These are phyloP conservation scores for Athrips mouffetella DNA, from an alignment of 2,888 invertebrate species.

Conservation along the genomic window DNA sequence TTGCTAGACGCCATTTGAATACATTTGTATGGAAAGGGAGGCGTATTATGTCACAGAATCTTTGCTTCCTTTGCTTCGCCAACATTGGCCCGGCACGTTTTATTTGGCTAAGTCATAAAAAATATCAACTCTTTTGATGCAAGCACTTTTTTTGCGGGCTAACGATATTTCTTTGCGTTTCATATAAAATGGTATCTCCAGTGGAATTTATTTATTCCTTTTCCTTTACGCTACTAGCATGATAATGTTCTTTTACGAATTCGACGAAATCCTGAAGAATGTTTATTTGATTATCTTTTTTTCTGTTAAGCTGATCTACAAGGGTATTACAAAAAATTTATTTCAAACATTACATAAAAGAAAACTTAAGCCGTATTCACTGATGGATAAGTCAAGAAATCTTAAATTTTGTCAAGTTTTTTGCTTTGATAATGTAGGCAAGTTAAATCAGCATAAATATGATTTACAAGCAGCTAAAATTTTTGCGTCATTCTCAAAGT, in stretches of 20 bases:
- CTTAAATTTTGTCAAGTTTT: too few species aligned
- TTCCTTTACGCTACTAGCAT: not conserved
- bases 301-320: too few species aligned
- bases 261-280: not conserved
- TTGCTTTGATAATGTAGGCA: too few species aligned
- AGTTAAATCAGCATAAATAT: too few species aligned
- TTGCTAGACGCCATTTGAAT: conserved; percentile 7
- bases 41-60: conserved; percentile 1
- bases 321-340: too few species aligned
- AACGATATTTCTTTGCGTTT: not conserved
- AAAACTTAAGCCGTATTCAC: too few species aligned
- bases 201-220: not conserved
- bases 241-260: not conserved
- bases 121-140: not conserved
- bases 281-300: too few species aligned
- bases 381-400: too few species aligned
- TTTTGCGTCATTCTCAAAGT: too few species aligned
- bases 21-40: not conserved
- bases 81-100: not conserved
- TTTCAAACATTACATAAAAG: too few species aligned
- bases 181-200: not conserved
- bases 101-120: conserved; percentile 7
- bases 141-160: not conserved
- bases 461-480: too few species aligned
- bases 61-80: not conserved